Base-by-base conservation (phyloP, 37 sponge, comb jelly and placozoan genomes). In the Theonella swinhoei region DNA sequence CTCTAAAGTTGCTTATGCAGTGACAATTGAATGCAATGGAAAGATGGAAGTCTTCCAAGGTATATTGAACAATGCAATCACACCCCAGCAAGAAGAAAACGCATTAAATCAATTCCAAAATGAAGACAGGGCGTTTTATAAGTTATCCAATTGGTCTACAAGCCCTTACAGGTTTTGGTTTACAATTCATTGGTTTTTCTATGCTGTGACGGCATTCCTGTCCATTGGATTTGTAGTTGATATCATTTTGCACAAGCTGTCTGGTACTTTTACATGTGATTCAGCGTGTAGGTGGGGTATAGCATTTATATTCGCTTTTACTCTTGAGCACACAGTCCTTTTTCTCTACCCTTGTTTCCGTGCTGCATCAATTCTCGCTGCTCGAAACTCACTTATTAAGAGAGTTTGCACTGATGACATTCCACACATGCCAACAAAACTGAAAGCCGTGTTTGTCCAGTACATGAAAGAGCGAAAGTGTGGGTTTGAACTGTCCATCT, bases 151-250 rank as follows among this genome's bases (percentile, higher is more conserved):
- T n/a, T n/a, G n/a, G 3, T 26, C 69, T 19, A 43, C 67, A n/a
- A 23, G n/a, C 30, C 80, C 80, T 68, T 79, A 67, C 47, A 47
- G 80, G 3, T 41, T 41, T 35, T 79, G 80, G 80, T 79, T 79
- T 79, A 31, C 80, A 4, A 17, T 79, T 37, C 80, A 79, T 47
- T 79, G 80, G 80, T 11, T 79, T 14, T 17, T 66, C 4, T 79
- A 68, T 33, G 67, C 80, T 5, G 28, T 79, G 26, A 26, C 69
- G 23, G 47, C 80, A 26, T 68, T 79, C 68, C 20, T 79, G 80
- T 65, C 80, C 28, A 28, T 66, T n/a, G 68, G 69, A 17, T 68
- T 47, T 67, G 42, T 79, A 11, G 67, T 41, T n/a, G 80, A 79
- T 4, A 9, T 4, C 5, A 33, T 41, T 4, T 4, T 79, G 26